Conservation (phyloP, 2,113 vertebrate genomes). For the Cacatua alba region DNA sequence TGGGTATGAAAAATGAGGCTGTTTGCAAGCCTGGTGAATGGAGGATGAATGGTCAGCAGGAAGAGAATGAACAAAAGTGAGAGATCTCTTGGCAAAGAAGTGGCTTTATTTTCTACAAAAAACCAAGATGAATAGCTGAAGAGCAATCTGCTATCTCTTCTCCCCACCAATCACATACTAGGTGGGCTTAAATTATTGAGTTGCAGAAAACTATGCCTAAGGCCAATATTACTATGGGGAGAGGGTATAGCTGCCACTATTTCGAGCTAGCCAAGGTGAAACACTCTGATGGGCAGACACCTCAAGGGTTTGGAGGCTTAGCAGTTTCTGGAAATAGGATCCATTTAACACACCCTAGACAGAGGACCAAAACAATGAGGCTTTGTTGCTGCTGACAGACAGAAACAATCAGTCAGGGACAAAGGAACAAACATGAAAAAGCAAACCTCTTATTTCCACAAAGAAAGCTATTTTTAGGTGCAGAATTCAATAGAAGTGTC, state of each 20-base stretch:
- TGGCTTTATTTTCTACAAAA: not conserved
- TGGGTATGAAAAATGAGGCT: conserved; percentile 49
- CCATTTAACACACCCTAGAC: rapidly evolving
- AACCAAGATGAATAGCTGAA: not conserved
- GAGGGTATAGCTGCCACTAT: not conserved
- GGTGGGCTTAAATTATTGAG: not conserved
- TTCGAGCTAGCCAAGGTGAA: not conserved
- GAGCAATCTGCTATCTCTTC: not conserved
- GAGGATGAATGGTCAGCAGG: conserved; percentile 28
- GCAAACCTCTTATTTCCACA: not conserved
- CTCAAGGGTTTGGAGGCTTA: not conserved
- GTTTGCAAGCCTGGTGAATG: not conserved
- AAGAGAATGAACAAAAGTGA: not conserved
- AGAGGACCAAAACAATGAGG: not conserved
- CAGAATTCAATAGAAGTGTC: not conserved
- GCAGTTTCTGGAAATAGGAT: not conserved
- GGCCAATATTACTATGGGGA: not conserved
- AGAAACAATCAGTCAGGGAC: not conserved
- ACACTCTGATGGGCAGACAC: not conserved
- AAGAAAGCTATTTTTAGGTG: not conserved
- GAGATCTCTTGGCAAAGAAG: conserved; percentile 6
- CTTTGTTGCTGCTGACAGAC: not conserved
- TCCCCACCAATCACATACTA: not conserved
- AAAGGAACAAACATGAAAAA: not conserved
- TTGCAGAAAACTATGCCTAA: not conserved